These are phyloP conservation scores for Sakesphorus luctuosus DNA, from an alignment of 2,113 vertebrate species.

Conservation along the genomic window DNA sequence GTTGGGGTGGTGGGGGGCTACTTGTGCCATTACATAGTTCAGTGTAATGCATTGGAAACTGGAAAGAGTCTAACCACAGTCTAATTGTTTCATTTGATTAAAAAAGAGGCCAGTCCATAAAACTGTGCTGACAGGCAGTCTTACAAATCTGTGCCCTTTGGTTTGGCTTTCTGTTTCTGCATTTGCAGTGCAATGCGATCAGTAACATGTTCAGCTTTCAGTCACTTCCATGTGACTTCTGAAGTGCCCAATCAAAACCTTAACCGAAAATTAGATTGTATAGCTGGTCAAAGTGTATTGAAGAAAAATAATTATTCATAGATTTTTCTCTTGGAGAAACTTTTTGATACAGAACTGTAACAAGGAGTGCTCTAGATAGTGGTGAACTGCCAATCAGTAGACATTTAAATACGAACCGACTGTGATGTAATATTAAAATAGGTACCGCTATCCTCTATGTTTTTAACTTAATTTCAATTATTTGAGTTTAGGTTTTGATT, in stretches of 20 bases:
- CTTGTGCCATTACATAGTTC: not conserved
- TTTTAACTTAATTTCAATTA: constrained; percentile 39
- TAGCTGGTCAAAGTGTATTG: constrained; percentile 3
- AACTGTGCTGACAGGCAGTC: not conserved
- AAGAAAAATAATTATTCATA: constrained; percentile 43
- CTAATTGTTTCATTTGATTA: constrained; percentile 39
- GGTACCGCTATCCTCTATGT: not conserved
- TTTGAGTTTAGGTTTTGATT: constrained; percentile 65
- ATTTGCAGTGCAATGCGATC: not conserved
- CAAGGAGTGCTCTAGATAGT: not conserved
- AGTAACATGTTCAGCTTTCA: not conserved
- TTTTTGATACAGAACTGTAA: not conserved
- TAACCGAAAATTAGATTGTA: not conserved
- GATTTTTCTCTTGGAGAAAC: constrained; percentile 16
- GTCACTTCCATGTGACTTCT: constrained; percentile 1
- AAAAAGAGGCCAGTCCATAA: not conserved
- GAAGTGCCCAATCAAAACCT: not conserved
- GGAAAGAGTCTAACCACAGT: not conserved
- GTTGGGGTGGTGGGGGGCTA: not conserved
- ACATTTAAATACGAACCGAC: not conserved
- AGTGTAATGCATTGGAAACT: constrained; percentile 26
- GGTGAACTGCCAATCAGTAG: not conserved
- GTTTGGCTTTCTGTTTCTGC: constrained; percentile 3
- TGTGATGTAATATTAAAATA: constrained; percentile 28
- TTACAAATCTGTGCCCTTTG: not conserved